These are phyloP conservation scores for Stigmatopora nigra DNA, from an alignment of 2,113 vertebrate species.

Conservation along the genomic window DNA sequence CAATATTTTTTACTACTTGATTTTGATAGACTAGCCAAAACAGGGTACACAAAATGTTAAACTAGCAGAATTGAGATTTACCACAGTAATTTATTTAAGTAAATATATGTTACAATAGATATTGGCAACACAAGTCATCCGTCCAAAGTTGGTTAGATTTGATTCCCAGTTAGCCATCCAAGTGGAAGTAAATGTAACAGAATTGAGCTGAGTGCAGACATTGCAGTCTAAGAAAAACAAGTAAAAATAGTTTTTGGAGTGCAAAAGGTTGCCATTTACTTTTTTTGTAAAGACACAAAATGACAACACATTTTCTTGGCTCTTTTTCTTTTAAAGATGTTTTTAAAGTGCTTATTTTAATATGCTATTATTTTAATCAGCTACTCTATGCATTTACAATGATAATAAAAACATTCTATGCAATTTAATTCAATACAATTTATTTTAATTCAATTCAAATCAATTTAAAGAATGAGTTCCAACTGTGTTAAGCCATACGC, in stretches of 20 bases:
- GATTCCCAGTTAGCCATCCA: neutral
- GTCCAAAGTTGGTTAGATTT: neutral
- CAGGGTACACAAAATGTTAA: neutral
- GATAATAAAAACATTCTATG: too few relatives aligned
- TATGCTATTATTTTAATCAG: too few relatives aligned
- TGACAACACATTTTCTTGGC: neutral
- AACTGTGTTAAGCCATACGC: too few relatives aligned
- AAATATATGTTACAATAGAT: neutral
- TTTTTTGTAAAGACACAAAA: neutral
- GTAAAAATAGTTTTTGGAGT: neutral
- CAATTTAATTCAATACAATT: too few relatives aligned
- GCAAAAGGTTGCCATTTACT: neutral
- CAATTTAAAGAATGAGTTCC: too few relatives aligned
- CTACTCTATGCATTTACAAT: too few relatives aligned
- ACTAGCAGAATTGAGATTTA: neutral
- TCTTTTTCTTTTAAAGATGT: too few relatives aligned
- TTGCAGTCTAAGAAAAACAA: neutral
- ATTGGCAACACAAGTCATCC: neutral
- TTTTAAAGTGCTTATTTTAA: too few relatives aligned
- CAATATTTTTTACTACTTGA: neutral
- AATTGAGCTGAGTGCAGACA: neutral
- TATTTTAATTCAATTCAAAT: too few relatives aligned
- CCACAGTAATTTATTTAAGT: neutral
- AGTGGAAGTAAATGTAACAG: neutral
- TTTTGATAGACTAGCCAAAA: neutral